Evolutionary conservation across 2,797 vertebrate genomes (phyloP), one percentile per base, ranked within the genome.

Genomic region (Liparis tanakae): DNA sequence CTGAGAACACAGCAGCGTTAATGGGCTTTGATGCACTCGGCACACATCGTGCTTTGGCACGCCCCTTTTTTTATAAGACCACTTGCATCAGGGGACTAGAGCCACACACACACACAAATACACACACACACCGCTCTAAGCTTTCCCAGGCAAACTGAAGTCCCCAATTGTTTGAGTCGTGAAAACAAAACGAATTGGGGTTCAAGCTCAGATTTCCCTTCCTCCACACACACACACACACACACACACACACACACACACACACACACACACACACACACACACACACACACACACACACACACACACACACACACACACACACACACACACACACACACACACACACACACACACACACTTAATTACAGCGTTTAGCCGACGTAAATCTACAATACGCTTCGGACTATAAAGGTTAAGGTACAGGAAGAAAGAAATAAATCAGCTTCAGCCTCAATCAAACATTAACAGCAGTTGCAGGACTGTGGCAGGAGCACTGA

Each of bases 381-480:
- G 5, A 55, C 15, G 50, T 43, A 61, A 57, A 79, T 22, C 56
- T 51, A 22, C 57, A 67, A 55, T 20, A 67, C 14, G 8, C 48
- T 67, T 17, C 50, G 20, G 30, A 61, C 60, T 70, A 60, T 48
- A 30, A 72, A 72, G 61, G 80, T 72, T 71, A 54, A 22, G 25
- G 50, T 51, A 43, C 5, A 41, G 5, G 20, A 30, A 33, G 39
- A 22, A 36, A 59, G 20, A 20, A 59, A 41, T 8, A 39, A 80
- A 81, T 75, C 68, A 33, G 41, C 75, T 75, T 72, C 44, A 22
- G 22, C 76, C 61, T 77, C 62, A 72, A 63, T 69, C 59, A 77
- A 70, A 54, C 70, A 25, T 54, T 37, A 48, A 53, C 67, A 81
- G 33, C 66, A 63, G 59, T 63, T 18, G 56, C 53, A 22, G 12